These are phyloP conservation scores for Acestrorhynchus altus DNA, from an alignment of 2,797 vertebrate species.

Conservation along the genomic window DNA sequence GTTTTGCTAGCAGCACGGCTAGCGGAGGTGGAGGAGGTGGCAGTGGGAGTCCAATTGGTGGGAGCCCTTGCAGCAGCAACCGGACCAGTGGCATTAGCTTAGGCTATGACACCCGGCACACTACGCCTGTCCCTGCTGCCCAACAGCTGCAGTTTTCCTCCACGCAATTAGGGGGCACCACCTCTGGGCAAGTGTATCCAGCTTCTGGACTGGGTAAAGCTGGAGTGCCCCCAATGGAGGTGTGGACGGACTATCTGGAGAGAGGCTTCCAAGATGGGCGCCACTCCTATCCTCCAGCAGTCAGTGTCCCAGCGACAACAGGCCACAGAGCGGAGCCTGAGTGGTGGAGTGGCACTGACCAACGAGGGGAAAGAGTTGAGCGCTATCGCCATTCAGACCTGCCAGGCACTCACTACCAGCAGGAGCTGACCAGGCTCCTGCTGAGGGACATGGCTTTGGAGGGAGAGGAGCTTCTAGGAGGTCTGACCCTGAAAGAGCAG, in stretches of 20 bases:
- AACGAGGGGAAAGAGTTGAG: conserved; percentile 65
- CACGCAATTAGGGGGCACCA: conserved; percentile 62
- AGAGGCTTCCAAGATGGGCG: conserved; percentile 78
- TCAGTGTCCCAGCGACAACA: conserved; percentile 76
- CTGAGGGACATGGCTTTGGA: conserved; percentile 75
- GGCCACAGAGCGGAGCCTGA: conserved; percentile 73
- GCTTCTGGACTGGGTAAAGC: conserved; percentile 59
- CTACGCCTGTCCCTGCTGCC: conserved; percentile 70
- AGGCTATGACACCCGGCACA: conserved; percentile 84
- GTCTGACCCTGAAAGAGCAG: conserved; percentile 77
- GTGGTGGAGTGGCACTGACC: conserved; percentile 76
- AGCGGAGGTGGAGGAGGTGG: conserved; percentile 79
- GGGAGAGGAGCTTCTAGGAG: conserved; percentile 74
- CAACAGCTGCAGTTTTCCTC: conserved; percentile 73
- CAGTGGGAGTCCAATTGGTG: conserved; percentile 80
- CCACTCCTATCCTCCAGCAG: conserved; percentile 86
- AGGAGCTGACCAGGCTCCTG: conserved; percentile 78
- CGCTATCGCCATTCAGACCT: conserved; percentile 78
- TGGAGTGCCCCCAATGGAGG: conserved; percentile 69
- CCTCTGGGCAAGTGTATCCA: conserved; percentile 58
- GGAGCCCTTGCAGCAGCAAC: conserved; percentile 87
- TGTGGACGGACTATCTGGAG: conserved; percentile 79
- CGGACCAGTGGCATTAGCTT: conserved; percentile 90
- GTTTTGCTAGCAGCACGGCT: conserved; percentile 88
- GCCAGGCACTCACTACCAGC: conserved; percentile 79